A percentile compares a stretch with the other conserved stretches of the same genome.
These are phyloP conservation scores for Oreamnos americanus DNA, from an alignment of 2,113 vertebrate genomes.

Conservation along the genomic window DNA sequence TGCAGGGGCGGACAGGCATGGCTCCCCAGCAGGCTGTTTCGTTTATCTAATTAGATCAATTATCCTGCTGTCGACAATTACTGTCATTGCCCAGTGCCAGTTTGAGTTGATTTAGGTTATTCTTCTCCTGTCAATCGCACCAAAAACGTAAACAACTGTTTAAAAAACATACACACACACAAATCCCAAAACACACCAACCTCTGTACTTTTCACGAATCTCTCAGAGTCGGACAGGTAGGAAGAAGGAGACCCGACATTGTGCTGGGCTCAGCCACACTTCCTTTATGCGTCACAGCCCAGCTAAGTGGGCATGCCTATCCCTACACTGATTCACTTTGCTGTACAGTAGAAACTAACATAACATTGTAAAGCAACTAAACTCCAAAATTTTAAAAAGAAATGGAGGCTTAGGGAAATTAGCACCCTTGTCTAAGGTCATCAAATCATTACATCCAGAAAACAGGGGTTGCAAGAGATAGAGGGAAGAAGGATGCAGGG, in stretches of 20 bases:
- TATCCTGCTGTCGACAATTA: background rate
- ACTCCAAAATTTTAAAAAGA: background rate
- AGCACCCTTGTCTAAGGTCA: background rate
- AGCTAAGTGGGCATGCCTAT: too few species aligned
- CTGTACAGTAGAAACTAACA: background rate
- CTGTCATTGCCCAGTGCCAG: background rate
- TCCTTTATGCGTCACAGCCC: background rate
- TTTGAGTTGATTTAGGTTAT: background rate
- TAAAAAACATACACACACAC: background rate
- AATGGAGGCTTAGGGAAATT: background rate
- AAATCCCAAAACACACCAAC: background rate
- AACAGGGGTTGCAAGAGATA: background rate
- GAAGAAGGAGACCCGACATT: rapidly evolving
- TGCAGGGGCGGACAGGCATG: background rate
- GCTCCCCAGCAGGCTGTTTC: background rate
- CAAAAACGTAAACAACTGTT: background rate
- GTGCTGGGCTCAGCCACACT: rapidly evolving
- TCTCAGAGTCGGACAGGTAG: background rate
- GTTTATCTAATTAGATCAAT: background rate
- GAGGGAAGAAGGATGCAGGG: too few species aligned
- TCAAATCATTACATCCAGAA: background rate
- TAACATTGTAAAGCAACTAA: background rate
- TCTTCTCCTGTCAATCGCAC: background rate
- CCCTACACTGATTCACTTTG: background rate
- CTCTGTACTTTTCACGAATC: background rate